Conservation (phyloP, 2,888 invertebrate species). For the Fissipunctia ypsillon region DNA sequence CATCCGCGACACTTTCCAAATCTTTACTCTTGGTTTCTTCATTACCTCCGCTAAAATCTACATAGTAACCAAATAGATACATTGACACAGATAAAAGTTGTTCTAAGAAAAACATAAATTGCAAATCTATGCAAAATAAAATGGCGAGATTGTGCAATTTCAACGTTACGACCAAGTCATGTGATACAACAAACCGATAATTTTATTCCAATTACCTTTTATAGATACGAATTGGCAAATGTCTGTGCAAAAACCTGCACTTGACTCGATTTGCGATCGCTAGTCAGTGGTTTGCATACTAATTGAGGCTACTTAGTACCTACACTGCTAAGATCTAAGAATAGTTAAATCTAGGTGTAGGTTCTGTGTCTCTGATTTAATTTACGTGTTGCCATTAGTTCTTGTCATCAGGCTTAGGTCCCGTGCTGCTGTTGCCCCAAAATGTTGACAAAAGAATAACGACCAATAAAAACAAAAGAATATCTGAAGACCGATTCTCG, state of each 20-base stretch:
- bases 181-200: conserved; percentile 18
- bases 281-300: conserved; percentile 3
- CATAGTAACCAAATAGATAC: background rate
- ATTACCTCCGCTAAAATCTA: no score
- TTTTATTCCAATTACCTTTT: conserved; percentile 32
- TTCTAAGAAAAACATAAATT: conserved; percentile 1
- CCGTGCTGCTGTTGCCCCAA: background rate
- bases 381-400: background rate
- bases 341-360: background rate
- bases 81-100: background rate
- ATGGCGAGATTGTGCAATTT: background rate
- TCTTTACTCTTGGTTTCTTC: no score
- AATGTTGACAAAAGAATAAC: background rate
- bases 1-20: no score
- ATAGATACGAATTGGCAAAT: background rate
- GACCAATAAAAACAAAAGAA: background rate
- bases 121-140: background rate
- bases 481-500: background rate
- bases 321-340: background rate
- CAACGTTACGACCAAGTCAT: background rate
- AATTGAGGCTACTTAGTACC: conserved; percentile 3
- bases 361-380: background rate
- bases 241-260: background rate
- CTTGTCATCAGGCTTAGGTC: no score
- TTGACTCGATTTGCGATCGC: conserved; percentile 16